Conservation (phyloP, 2,888 invertebrate genomes). For the Chrysomela aeneicollis region DNA sequence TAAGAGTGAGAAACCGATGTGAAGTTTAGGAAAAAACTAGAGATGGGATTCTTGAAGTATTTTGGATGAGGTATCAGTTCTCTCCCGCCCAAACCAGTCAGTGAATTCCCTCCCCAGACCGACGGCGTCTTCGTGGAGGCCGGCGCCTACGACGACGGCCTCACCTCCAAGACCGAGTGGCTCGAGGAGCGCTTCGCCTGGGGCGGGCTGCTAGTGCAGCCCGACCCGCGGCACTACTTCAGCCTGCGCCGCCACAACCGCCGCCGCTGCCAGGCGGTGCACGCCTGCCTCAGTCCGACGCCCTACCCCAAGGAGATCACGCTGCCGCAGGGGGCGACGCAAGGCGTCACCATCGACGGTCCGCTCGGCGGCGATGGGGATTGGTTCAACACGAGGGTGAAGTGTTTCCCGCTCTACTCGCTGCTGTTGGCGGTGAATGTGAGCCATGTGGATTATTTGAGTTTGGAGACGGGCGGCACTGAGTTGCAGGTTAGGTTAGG, state of each 20-base stretch:
- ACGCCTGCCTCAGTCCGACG: conserved; percentile 82
- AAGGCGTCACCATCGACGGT: conserved; percentile 59
- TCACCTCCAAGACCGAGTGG: conserved; percentile 73
- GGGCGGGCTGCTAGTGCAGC: conserved; percentile 79
- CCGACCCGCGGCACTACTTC: conserved; percentile 80
- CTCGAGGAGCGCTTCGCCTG: conserved; percentile 75
- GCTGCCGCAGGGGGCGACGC: conserved; percentile 58
- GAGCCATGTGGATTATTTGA: conserved; percentile 73
- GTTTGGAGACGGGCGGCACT: conserved; percentile 69
- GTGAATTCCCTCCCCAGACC: too few species aligned
- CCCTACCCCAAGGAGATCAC: conserved; percentile 73
- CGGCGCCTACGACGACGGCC: conserved; percentile 67
- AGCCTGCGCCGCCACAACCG: conserved; percentile 68
- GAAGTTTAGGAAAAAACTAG: too few species aligned
- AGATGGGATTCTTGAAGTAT: too few species aligned
- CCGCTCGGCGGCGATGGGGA: conserved; percentile 63
- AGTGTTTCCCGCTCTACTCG: conserved; percentile 86
- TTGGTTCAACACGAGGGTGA: conserved; percentile 76
- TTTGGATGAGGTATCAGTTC: too few species aligned
- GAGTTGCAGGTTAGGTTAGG: conserved; percentile 56
- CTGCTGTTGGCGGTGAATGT: conserved; percentile 80
- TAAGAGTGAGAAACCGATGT: too few species aligned
- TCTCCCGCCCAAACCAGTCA: too few species aligned
- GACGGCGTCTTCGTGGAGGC: conserved; percentile 79
- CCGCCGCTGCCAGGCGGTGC: conserved; percentile 70